These are phyloP conservation scores for Drosophila varians DNA, from an alignment of 1,140 invertebrate species.

Conservation along the genomic window DNA sequence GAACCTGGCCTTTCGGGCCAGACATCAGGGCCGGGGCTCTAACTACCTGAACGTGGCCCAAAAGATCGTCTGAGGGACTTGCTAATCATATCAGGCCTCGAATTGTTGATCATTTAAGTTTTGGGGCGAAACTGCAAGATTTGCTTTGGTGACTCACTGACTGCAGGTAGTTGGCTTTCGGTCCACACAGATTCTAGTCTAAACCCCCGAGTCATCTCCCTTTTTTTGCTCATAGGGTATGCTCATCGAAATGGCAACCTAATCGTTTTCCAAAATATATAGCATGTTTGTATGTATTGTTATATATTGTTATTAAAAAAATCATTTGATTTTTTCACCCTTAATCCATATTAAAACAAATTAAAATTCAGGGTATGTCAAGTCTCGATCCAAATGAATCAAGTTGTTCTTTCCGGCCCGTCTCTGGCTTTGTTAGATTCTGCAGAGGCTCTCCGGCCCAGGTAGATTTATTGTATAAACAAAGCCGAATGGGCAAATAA, in stretches of 20 bases:
- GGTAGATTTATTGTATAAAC: conserved; percentile 80
- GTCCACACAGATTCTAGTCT: conserved; percentile 1
- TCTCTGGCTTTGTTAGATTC: conserved; percentile 55
- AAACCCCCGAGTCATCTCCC: conserved; percentile 26
- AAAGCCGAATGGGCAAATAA: conserved; percentile 65
- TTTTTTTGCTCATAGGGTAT: conserved; percentile 6
- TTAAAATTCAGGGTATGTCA: conserved; percentile 9
- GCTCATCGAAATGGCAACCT: too few species aligned
- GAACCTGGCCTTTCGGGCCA: conserved; percentile 19
- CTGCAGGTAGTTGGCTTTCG: conserved; percentile 49
- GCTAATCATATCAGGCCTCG: conserved; percentile 76
- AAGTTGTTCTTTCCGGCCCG: not conserved
- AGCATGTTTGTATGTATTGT: too few species aligned
- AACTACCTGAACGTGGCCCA: conserved; percentile 63
- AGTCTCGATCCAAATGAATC: not conserved
- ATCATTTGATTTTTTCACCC: too few species aligned
- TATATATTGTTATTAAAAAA: too few species aligned
- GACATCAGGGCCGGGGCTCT: conserved; percentile 56
- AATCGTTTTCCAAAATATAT: too few species aligned
- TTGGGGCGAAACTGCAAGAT: conserved; percentile 39
- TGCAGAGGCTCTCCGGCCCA: conserved; percentile 37
- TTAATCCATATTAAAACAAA: too few species aligned
- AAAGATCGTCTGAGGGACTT: conserved; percentile 36
- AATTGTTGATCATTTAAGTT: conserved; percentile 63
- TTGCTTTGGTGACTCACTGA: conserved; percentile 55